Percentiles rank a stretch among this genome's conserved stretches.
phyloP scores from a whole-genome alignment of 2,113 vertebrate species.

The Poicephalus meyeri region DNA sequence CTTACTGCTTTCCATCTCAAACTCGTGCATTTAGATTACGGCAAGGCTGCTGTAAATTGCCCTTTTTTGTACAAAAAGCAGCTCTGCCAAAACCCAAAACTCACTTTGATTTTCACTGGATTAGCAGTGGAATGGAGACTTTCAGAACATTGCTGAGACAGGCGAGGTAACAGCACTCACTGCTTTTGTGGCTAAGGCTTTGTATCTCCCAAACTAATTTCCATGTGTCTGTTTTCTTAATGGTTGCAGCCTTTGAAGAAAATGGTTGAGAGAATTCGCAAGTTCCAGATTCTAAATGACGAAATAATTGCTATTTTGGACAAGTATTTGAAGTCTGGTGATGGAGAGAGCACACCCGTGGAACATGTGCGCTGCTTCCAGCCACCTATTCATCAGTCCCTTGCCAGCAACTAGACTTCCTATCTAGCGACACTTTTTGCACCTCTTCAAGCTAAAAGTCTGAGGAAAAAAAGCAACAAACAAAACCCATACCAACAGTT shows the following conservation, averaged over 20 bases:
- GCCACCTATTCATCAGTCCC: conserved; percentile 96
- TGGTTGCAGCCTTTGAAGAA: conserved; percentile 90
- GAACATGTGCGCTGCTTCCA: conserved; percentile 98
- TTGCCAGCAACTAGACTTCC: conserved; percentile 87
- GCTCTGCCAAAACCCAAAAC: neutral
- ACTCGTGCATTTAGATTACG: neutral
- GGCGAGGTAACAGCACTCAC: neutral
- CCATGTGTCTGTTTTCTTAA: neutral
- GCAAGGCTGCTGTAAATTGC: neutral
- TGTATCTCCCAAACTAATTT: neutral
- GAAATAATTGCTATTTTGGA: conserved; percentile 93
- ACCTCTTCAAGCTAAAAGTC: neutral
- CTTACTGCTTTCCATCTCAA: neutral
- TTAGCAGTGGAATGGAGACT: neutral
- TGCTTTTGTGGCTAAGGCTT: neutral
- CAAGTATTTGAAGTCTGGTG: conserved; percentile 95
- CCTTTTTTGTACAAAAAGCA: neutral
- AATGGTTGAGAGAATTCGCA: conserved; percentile 98
- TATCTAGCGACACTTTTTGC: neutral
- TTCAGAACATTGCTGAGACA: neutral
- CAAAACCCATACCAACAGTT: neutral
- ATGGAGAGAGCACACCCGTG: conserved; percentile 93
- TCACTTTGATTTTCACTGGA: neutral
- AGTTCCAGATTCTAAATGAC: conserved; percentile 95
- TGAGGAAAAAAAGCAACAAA: neutral